phyloP scores from a whole-genome alignment of 2,113 vertebrate species.

The Lampris megalopsis region DNA sequence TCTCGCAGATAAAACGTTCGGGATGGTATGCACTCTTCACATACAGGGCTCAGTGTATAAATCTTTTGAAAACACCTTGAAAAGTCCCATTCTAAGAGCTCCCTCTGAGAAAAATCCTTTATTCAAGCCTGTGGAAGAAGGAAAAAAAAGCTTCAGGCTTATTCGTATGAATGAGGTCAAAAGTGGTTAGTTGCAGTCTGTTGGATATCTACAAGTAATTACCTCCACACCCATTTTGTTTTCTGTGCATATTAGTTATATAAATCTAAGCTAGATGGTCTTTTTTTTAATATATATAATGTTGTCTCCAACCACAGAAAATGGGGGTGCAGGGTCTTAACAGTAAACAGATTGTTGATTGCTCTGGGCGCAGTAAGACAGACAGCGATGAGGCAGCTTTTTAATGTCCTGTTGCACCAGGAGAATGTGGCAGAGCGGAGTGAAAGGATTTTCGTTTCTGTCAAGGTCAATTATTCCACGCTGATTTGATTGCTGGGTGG shows the following conservation, averaged over 20 bases:
- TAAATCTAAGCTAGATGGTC: conserved; percentile 6
- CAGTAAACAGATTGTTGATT: conserved; percentile 24
- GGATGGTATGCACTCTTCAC: not conserved
- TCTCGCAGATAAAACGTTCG: too few species aligned
- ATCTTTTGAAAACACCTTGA: conserved; percentile 4
- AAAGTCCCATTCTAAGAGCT: conserved; percentile 14
- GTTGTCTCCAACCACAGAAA: conserved; percentile 29
- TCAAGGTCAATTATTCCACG: conserved; percentile 67
- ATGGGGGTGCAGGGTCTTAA: conserved; percentile 14
- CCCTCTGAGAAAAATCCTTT: conserved; percentile 21
- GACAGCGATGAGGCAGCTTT: conserved; percentile 39
- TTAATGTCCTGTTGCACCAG: conserved; percentile 55
- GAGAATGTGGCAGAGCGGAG: conserved; percentile 43
- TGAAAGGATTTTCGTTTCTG: conserved; percentile 49
- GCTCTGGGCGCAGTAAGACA: conserved; percentile 30
- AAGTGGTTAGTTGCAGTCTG: conserved; percentile 42
- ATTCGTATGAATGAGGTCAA: conserved; percentile 50
- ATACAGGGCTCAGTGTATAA: conserved; percentile 5
- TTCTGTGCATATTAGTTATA: conserved; percentile 20
- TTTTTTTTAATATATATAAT: not conserved
- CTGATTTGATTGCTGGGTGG: conserved; percentile 54
- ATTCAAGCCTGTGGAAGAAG: conserved; percentile 20
- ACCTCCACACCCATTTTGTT: conserved; percentile 11
- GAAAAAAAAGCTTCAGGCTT: conserved; percentile 23
- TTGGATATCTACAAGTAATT: conserved; percentile 32